Percentiles rank a stretch among this genome's conserved stretches.
These are phyloP conservation scores for Campopleginae sp. DNA, from an alignment of 2,888 invertebrate genomes.

Conservation along the genomic window DNA sequence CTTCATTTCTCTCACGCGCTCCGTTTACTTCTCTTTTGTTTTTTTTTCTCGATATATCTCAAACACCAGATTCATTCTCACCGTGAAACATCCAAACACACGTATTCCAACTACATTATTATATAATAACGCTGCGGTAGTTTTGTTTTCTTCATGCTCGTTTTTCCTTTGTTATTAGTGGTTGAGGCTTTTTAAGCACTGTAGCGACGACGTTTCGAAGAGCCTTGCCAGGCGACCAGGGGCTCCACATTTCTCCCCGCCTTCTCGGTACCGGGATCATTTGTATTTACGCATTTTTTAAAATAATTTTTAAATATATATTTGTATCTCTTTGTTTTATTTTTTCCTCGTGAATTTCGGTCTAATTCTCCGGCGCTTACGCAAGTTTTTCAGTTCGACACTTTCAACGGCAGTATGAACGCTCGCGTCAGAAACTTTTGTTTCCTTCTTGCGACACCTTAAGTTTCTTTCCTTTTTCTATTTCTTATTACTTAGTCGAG, in stretches of 20 bases:
- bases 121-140: slow-evolving; percentile 81
- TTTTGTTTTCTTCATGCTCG: slow-evolving; percentile 17
- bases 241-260: neutral
- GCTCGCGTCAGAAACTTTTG: slow-evolving; percentile 7
- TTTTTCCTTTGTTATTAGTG: slow-evolving; percentile 73
- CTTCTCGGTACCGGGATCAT: slow-evolving; percentile 45
- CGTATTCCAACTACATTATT: slow-evolving; percentile 80
- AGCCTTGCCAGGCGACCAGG: slow-evolving; percentile 58
- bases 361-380: slow-evolving; percentile 1
- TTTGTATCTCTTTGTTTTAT: neutral
- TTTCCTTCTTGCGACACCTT: neutral
- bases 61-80: slow-evolving; percentile 70
- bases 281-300: neutral
- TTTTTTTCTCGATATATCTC: slow-evolving; percentile 60
- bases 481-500: neutral
- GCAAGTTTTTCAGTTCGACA: slow-evolving; percentile 50
- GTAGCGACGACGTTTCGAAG: slow-evolving; percentile 74
- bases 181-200: slow-evolving; percentile 80
- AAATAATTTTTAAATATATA: slow-evolving; percentile 12
- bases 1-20: slow-evolving; percentile 47
- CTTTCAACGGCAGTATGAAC: slow-evolving; percentile 46
- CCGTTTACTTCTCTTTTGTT: slow-evolving; percentile 51
- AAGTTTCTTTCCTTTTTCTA: neutral
- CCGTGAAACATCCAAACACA: slow-evolving; percentile 71
- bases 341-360: slow-evolving; percentile 13